These are phyloP conservation scores for Ursus arctos DNA, from an alignment of 2,113 vertebrate species.

Conservation along the genomic window DNA sequence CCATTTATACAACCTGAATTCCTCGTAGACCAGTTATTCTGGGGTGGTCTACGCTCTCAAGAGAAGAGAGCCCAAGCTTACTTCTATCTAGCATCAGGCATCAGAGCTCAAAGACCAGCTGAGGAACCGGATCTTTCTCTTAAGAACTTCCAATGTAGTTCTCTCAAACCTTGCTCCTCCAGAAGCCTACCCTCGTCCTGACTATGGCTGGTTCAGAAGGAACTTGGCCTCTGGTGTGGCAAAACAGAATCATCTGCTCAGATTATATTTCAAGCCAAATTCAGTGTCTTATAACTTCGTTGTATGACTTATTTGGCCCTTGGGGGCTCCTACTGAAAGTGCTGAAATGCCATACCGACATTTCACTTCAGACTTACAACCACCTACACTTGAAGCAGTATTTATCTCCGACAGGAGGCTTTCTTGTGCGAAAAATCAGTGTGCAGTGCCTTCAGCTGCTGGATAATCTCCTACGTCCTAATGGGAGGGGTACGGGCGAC, in stretches of 20 bases:
- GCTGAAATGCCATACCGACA: constrained; percentile 75
- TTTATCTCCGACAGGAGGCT: constrained; percentile 61
- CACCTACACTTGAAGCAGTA: constrained; percentile 47
- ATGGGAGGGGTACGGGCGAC: neutral
- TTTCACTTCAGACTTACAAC: constrained; percentile 70
- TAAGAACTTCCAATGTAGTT: neutral
- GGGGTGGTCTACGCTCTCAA: neutral
- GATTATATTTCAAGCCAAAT: constrained; percentile 58
- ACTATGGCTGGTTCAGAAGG: neutral
- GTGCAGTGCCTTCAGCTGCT: neutral
- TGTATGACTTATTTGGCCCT: constrained; percentile 58
- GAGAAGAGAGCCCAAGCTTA: neutral
- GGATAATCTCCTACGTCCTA: neutral
- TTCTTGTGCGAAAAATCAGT: constrained; percentile 57
- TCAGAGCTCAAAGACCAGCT: neutral
- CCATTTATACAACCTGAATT: neutral
- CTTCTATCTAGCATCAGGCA: neutral
- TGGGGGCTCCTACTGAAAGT: constrained; percentile 50
- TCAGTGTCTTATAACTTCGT: neutral
- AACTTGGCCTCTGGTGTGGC: neutral
- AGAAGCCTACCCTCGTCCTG: neutral
- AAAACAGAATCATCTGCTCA: constrained; percentile 61
- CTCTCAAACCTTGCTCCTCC: neutral
- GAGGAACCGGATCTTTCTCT: neutral
- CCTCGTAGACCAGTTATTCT: neutral